These are phyloP conservation scores for Rhinoptilus africanus DNA, from an alignment of 2,113 vertebrate genomes.

Conservation along the genomic window DNA sequence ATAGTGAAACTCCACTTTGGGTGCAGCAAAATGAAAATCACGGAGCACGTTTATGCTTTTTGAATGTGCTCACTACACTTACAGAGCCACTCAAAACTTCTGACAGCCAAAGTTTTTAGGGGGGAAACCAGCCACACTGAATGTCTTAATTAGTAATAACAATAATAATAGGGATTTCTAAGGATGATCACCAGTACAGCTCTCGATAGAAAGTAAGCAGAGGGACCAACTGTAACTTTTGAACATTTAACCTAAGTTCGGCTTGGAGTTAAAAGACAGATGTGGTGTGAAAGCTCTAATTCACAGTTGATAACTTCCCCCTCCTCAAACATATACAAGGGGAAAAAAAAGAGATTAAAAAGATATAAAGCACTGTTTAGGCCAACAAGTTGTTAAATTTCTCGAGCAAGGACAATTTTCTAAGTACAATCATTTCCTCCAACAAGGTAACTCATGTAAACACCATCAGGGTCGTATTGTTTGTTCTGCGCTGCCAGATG, in stretches of 20 bases:
- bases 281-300: constrained; percentile 8
- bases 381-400: constrained; percentile 25
- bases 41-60: neutral
- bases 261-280: neutral
- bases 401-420: constrained; percentile 18
- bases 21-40: neutral
- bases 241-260: neutral
- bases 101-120: neutral
- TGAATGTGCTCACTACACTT: neutral
- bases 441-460: constrained; percentile 61
- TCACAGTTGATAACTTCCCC: neutral
- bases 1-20: neutral
- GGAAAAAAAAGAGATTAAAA: neutral
- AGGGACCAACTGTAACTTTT: neutral
- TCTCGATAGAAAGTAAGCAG: neutral
- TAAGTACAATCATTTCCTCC: constrained; percentile 53
- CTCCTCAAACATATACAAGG: neutral
- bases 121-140: neutral
- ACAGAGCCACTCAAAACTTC: neutral
- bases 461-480: constrained; percentile 45
- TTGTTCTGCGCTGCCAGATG: constrained; percentile 56
- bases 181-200: neutral
- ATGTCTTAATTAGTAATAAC: neutral
- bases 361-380: neutral
- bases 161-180: neutral